These are phyloP conservation scores for Tamias sibiricus DNA, from an alignment of 2,113 vertebrate species.

Conservation along the genomic window DNA sequence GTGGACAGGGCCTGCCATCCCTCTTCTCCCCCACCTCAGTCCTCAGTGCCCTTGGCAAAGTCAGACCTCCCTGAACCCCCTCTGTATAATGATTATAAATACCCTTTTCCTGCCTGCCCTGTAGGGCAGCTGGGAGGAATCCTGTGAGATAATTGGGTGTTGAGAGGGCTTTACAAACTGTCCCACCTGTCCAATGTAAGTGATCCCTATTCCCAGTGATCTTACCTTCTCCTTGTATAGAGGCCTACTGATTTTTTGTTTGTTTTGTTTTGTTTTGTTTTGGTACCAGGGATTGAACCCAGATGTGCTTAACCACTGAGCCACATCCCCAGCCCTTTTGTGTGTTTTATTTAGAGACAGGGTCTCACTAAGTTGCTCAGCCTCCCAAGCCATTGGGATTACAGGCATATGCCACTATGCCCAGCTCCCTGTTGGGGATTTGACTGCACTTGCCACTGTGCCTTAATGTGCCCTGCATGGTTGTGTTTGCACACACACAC, in stretches of 20 bases:
- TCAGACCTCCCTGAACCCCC: background rate
- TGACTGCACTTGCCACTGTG: background rate
- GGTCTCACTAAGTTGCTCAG: background rate
- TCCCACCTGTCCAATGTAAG: background rate
- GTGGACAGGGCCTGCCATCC: background rate
- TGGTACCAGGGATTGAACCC: background rate
- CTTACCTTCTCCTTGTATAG: background rate
- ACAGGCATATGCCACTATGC: too few relatives aligned
- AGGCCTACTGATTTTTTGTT: background rate
- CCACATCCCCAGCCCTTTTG: background rate
- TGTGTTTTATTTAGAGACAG: background rate
- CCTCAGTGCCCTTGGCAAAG: background rate
- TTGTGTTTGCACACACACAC: background rate
- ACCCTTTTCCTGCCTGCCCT: background rate
- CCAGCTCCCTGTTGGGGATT: too few relatives aligned
- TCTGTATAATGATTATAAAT: background rate
- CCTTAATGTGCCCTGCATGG: background rate
- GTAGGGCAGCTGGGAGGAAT: background rate
- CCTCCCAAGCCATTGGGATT: too few relatives aligned
- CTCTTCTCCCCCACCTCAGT: background rate
- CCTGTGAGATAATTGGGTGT: background rate
- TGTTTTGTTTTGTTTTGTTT: background rate
- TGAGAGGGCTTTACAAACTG: background rate
- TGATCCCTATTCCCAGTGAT: background rate
- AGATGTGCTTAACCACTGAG: background rate